Conservation (phyloP, 1,140 invertebrate genomes). For the Varroa destructor region DNA sequence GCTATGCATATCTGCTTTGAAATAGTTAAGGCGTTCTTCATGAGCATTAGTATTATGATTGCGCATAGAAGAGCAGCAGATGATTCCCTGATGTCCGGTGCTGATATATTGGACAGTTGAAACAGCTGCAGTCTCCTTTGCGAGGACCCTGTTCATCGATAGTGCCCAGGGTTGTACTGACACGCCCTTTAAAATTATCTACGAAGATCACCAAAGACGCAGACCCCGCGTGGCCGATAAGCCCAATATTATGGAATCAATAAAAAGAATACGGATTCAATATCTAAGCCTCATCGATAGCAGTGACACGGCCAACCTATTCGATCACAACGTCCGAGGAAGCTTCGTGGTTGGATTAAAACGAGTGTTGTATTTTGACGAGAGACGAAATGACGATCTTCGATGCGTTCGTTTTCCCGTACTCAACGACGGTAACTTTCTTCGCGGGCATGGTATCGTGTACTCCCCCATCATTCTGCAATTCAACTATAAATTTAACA, state of each 20-base stretch:
- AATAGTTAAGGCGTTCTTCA: background rate
- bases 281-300: no score
- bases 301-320: no score
- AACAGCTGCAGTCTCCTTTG: background rate
- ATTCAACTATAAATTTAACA: conserved; percentile 17
- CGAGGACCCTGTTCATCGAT: background rate
- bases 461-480: conserved; percentile 9
- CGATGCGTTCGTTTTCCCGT: background rate
- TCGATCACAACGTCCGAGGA: no score
- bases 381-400: conserved; percentile 3
- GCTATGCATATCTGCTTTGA: conserved; percentile 9
- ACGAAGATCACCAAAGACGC: background rate
- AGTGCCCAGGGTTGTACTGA: background rate
- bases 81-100: background rate
- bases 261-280: no score
- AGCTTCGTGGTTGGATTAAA: background rate
- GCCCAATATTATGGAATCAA: no score
- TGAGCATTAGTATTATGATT: background rate
- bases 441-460: conserved; percentile 14
- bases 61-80: background rate
- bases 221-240: background rate
- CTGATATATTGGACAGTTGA: background rate
- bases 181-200: background rate
- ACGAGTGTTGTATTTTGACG: background rate
- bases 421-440: conserved; percentile 16